Conservation (phyloP, 2,113 vertebrate species). For the Rhinogobius similis region DNA sequence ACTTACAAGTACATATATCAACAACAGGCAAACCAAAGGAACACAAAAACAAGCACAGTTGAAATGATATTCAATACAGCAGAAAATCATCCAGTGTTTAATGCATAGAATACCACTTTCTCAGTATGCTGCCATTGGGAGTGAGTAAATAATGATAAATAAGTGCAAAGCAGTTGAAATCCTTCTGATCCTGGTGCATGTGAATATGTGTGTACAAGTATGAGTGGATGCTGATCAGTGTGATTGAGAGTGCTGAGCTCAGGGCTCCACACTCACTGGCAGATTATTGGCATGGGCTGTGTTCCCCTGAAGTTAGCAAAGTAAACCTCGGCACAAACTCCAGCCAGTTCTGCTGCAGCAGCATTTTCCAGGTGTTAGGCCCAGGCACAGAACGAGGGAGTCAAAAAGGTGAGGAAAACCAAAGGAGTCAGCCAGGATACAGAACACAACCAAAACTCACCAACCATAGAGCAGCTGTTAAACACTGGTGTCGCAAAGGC, state of each 20-base stretch:
- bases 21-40: too few relatives aligned
- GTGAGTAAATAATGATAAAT: background rate
- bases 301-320: conserved; percentile 48
- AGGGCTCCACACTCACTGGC: conserved; percentile 43
- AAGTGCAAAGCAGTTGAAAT: background rate
- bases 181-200: conserved; percentile 4
- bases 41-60: too few relatives aligned
- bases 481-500: conserved; percentile 36
- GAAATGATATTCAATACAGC: background rate
- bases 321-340: conserved; percentile 30
- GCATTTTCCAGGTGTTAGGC: conserved; percentile 40
- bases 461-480: conserved; percentile 12
- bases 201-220: conserved; percentile 15
- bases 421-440: conserved; percentile 6
- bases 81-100: background rate
- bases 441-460: conserved; percentile 38
- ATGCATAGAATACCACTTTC: background rate
- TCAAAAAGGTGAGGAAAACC: conserved; percentile 17
- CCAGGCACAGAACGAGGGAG: conserved; percentile 17
- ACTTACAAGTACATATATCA: too few relatives aligned
- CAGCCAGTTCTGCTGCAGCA: conserved; percentile 29
- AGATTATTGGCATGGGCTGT: conserved; percentile 39
- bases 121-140: background rate
- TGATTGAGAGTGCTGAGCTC: conserved; percentile 44
- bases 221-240: conserved; percentile 23